Evolutionary conservation across 2,113 vertebrate genomes (phyloP).

Genomic region (Tachysurus fulvidraco): DNA sequence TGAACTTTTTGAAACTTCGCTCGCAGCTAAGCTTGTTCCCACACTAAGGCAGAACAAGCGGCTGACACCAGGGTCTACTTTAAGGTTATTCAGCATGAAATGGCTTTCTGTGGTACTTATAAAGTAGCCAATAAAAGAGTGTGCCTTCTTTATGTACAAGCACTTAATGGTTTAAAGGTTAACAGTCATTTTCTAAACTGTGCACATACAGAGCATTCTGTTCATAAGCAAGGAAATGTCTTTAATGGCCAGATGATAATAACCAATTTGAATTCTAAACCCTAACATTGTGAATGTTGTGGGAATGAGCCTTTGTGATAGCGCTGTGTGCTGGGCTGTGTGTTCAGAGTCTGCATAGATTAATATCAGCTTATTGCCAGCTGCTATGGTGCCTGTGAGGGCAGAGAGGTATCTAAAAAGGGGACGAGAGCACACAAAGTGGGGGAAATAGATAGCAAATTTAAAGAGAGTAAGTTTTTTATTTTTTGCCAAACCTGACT

Average conservation of each 20-base stretch:
- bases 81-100: conserved; percentile 31
- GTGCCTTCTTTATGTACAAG: conserved; percentile 51
- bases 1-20: not conserved
- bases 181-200: conserved; percentile 69
- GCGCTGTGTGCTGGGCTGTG: conserved; percentile 40
- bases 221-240: conserved; percentile 38
- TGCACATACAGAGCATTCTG: conserved; percentile 28
- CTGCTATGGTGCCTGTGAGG: conserved; percentile 53
- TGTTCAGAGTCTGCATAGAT: conserved; percentile 73
- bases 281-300: conserved; percentile 20
- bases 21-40: conserved; percentile 7
- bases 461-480: conserved; percentile 68
- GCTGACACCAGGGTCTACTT: not conserved
- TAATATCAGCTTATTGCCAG: conserved; percentile 56
- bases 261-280: not conserved
- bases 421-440: conserved; percentile 72
- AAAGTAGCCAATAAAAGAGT: conserved; percentile 34
- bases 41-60: not conserved
- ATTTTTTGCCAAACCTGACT: conserved; percentile 58
- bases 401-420: conserved; percentile 49
- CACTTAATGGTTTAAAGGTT: conserved; percentile 66
- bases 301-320: conserved; percentile 10
- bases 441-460: conserved; percentile 85
- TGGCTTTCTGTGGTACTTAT: conserved; percentile 29
- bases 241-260: conserved; percentile 36